Base-by-base conservation (phyloP, 2,888 invertebrate species). In the Pecten maximus region DNA sequence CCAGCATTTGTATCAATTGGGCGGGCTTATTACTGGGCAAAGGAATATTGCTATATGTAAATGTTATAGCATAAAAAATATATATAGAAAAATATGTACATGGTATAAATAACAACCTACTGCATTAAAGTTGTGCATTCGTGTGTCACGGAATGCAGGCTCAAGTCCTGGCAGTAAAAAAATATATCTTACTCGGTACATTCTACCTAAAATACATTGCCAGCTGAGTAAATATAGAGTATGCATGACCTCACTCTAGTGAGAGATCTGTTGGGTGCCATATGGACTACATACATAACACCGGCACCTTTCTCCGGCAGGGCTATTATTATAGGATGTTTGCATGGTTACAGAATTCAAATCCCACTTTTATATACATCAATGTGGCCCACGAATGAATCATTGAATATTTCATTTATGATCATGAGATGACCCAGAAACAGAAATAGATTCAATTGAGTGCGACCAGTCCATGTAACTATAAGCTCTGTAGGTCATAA, bases 381-480 rank as follows among this genome's bases (percentile, higher is more conserved):
- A 74, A 74, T 74, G 74, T 2, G 74, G 35, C 74, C 28, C 6
- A 12, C 19, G 74, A 28, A 35, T 74, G 74, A 74, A 35, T 74
- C 74, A 74, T 74, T 28, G 74, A 74, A 74, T 74, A 28, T 74
- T 74, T 74, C 8, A 74, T 74, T 28, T 74, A 74, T 12, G 35
- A 74, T 28, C 35, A 74, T 12, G 35, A 74, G 74, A 10, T 74
- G 74, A 74, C 74, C 74, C 74, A 74, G 74, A 74, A 74, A 74
- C 10, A 74, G 74, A 74, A 74, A 35, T 74, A 74, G 23, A 74
- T 74, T 35, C 74, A 74, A 74, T 74, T 28, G 74, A 74, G 74
- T 74, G 35, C 74, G 0, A 35, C 74, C 74, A 35, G 19, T 35
- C 35, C 74, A 28, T 74, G 74, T 74, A 74, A n/a, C 10, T 74